These are phyloP conservation scores for Chydorus sphaericus DNA, from an alignment of 2,888 invertebrate species.

Conservation along the genomic window DNA sequence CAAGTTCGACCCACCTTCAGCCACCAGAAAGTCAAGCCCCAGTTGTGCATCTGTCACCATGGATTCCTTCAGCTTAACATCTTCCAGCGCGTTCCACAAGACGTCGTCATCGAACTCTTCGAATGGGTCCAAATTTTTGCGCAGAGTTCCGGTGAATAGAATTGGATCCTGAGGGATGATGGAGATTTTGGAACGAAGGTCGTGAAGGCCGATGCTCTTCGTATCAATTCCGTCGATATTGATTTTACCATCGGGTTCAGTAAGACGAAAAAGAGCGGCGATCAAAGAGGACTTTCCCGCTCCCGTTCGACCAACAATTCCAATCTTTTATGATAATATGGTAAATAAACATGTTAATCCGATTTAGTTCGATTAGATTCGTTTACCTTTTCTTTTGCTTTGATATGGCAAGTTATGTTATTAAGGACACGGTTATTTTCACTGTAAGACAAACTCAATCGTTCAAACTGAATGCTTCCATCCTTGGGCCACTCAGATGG, in stretches of 20 bases:
- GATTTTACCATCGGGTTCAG: conserved; percentile 29
- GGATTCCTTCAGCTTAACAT: conserved; percentile 29
- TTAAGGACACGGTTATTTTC: conserved; percentile 31
- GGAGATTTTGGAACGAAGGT: conserved; percentile 63
- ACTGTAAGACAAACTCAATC: too few relatives aligned
- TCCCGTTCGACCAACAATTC: conserved; percentile 24
- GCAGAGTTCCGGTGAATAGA: conserved; percentile 70
- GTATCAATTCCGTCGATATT: conserved; percentile 32
- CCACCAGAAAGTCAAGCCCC: conserved; percentile 25
- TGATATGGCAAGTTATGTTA: conserved; percentile 28
- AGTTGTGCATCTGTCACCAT: conserved; percentile 23
- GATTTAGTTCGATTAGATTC: too few relatives aligned
- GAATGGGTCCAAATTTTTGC: conserved; percentile 82
- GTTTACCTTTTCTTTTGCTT: conserved; percentile 31
- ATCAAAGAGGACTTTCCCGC: conserved; percentile 32
- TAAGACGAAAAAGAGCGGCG: conserved; percentile 31
- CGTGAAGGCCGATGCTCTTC: conserved; percentile 37
- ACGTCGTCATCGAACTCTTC: conserved; percentile 58
- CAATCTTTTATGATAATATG: too few relatives aligned
- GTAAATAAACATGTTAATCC: too few relatives aligned
- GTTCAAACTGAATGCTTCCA: too few relatives aligned
- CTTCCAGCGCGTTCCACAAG: conserved; percentile 70
- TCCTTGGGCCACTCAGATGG: too few relatives aligned
- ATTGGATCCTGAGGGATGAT: conserved; percentile 90
- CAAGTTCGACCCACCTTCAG: conserved; percentile 63